These are phyloP conservation scores for Salvator merianae DNA, from an alignment of 2,113 vertebrate genomes.

Conservation along the genomic window DNA sequence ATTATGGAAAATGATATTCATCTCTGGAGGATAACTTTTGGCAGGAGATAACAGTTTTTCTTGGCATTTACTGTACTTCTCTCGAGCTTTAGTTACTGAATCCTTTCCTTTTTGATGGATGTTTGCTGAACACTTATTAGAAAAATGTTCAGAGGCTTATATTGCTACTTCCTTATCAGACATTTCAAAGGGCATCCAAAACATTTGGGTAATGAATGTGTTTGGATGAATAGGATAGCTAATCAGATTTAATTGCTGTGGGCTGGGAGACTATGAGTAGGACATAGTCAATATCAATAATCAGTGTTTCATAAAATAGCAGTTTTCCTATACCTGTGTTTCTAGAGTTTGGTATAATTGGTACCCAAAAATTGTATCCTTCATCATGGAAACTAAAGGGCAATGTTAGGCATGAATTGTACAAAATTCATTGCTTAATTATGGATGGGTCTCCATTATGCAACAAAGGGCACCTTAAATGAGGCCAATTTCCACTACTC, in stretches of 20 bases:
- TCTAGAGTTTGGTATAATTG: background rate
- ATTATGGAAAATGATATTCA: slow-evolving; percentile 75
- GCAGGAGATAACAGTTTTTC: slow-evolving; percentile 68
- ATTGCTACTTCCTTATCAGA: background rate
- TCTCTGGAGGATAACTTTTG: slow-evolving; percentile 72
- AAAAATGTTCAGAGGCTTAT: background rate
- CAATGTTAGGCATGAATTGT: background rate
- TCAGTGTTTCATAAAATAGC: background rate
- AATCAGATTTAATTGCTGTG: background rate
- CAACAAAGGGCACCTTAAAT: too few species aligned
- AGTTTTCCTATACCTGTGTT: background rate
- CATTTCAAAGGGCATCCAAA: slow-evolving; percentile 13
- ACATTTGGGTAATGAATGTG: slow-evolving; percentile 12
- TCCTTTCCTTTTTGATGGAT: slow-evolving; percentile 39
- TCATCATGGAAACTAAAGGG: background rate
- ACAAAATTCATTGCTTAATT: background rate
- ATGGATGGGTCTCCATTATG: background rate
- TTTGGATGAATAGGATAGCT: slow-evolving; percentile 1
- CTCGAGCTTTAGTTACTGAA: slow-evolving; percentile 60
- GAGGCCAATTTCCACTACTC: too few species aligned
- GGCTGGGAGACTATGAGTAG: background rate
- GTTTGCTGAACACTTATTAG: slow-evolving; percentile 27
- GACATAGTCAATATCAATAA: background rate
- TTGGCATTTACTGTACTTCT: slow-evolving; percentile 67
- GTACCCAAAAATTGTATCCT: background rate